Percentiles rank a stretch among this genome's conserved stretches.
phyloP scores from a whole-genome alignment of 2,888 invertebrate genomes.

The Sphecodes monilicornis region DNA sequence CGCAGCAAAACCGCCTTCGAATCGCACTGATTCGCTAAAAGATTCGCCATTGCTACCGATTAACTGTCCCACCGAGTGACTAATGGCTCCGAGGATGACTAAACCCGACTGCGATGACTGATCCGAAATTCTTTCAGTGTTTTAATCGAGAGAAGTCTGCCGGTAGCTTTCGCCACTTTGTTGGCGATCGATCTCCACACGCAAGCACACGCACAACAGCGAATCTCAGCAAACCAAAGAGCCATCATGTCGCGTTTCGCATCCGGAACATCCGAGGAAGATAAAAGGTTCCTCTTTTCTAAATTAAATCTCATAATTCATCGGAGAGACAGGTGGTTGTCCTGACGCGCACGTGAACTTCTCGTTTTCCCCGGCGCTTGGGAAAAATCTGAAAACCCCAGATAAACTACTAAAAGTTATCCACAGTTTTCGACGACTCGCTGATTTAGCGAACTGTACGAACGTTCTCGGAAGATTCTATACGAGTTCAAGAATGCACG shows the following conservation, averaged over 20 bases:
- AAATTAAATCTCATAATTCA: constrained; percentile 46
- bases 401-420: not conserved
- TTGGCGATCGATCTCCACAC: not conserved
- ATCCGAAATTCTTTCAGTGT: not conserved
- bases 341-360: not conserved
- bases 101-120: not conserved
- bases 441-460: not conserved
- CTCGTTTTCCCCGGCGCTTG: not conserved
- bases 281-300: constrained; percentile 1
- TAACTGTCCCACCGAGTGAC: not conserved
- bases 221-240: not conserved
- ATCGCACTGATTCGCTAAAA: not conserved
- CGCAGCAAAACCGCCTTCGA: not conserved
- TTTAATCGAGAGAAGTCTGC: not conserved
- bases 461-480: not conserved
- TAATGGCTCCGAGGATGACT: not conserved
- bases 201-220: not conserved
- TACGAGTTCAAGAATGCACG: not conserved
- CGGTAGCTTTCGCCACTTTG: not conserved
- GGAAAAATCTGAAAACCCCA: not conserved
- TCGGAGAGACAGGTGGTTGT: not conserved
- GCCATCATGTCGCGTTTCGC: not conserved
- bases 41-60: not conserved
- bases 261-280: not conserved
- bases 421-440: not conserved